Evolutionary conservation across 2,113 vertebrate species (phyloP), one percentile per base, ranked within the genome.

Genomic region (Triplophysa rosa): DNA sequence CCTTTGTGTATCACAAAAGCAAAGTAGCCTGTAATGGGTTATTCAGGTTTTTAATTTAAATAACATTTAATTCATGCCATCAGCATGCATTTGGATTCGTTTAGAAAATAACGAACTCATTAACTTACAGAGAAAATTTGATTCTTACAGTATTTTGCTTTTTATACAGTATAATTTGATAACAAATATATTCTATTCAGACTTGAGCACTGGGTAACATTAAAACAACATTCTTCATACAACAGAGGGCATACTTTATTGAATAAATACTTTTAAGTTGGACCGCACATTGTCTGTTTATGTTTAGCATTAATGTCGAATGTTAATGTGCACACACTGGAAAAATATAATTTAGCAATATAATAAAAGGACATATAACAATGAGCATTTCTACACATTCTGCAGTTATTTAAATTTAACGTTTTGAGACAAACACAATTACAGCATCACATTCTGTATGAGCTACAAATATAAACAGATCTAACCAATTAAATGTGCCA

Each of bases 141-240:
- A 37, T n/a, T 78, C n/a, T 71, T 61, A 64, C 33, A 54, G 42
- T 59, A 2, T 77, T 65, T 40, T 4, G 64, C 49, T 3, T 52
- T 79, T 79, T 73, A 12, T 63, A 59, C 24, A 58, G 17, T 61
- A 54, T n/a, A 61, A 54, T 37, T 62, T 6, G 0, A 72, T 59
- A 59, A 17, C 29, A 72, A 72, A 72, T 56, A n/a, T n/a, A 54
- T 42, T 72, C 3, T 8, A 72, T 72, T 61, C 42, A 59, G 42
- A 42, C 70, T 58, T 59, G 37, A 26, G 14, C 29, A 37, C 33
- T 37, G 6, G 33, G 0, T 62, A 73, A 62, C 56, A 24, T 24
- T 61, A 45, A 61, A 71, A 70, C 17, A 49, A 49, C 14, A 54
- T 61, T 47, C 24, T 68, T 47, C 24, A 11, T n/a, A n/a, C n/a